Base-by-base conservation (phyloP, 2,888 invertebrate species). In the Conistra vaccinii region DNA sequence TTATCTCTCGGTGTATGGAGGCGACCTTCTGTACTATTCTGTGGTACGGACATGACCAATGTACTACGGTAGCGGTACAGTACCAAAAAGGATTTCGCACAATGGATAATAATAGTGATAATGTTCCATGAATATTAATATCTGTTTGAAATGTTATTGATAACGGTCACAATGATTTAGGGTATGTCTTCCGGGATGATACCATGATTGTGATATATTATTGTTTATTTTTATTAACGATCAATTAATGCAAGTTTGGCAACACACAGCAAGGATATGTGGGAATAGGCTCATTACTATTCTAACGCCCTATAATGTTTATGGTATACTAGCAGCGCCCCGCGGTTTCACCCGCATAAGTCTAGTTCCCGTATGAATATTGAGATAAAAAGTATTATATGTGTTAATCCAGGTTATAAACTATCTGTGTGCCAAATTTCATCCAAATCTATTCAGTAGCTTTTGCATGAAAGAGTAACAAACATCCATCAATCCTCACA, bases 11-110 rank as follows among this genome's bases (percentile, higher is more conserved):
- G n/a, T n/a, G 12, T 29, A 42, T 2, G 14, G 1, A 35, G 1
- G 3, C 35, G 20, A 42, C 39, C 48, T 62, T 80, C 55, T 48
- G 17, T 23, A n/a, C 3, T 39, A 39, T 39, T 48, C 10, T 58
- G 32, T 75, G 67, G 48, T 78, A 80, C 69, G 75, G 48, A 70
- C 73, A 72, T 77, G 74, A 73, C 80, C 45, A 62, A 79, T 78
- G 80, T 71, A 81, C 73, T 60, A 67, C 29, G 48, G 20, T 70
- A 60, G 61, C 26, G n/a, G 32, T 71, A 60, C 53, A 68, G 39
- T 71, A 82, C 81, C 88, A 71, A 80, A 86, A 73, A 45, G 55
- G 75, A 74, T 35, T 70, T 69, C 60, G 26, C 65, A 88, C 88
- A 87, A 87, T 88, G 53, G 80, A 76, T 74, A 69, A 77, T 86